Conservation (phyloP, 2,113 vertebrate genomes). For the Odontesthes bonariensis region DNA sequence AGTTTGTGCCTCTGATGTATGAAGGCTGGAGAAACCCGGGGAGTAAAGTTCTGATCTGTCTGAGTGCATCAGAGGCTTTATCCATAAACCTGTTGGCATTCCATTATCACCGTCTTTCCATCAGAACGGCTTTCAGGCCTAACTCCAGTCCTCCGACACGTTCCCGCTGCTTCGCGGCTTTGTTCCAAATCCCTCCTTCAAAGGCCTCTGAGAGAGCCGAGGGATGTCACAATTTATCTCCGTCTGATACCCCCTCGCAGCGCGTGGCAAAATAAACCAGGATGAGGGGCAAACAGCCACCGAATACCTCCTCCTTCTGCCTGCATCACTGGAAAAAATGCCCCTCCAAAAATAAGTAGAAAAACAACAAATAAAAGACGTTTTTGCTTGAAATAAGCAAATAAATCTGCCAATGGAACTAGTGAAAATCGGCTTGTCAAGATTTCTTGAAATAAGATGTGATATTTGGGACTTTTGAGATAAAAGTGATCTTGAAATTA, state of each 20-base stretch:
- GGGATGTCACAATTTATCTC: constrained; percentile 69
- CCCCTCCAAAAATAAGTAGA: too few species aligned
- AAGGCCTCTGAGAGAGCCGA: constrained; percentile 37
- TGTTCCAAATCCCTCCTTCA: constrained; percentile 61
- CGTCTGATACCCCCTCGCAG: constrained; percentile 40
- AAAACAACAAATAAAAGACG: too few species aligned
- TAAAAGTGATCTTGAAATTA: too few species aligned
- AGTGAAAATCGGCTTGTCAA: too few species aligned
- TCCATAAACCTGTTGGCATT: constrained; percentile 44
- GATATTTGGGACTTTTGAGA: too few species aligned
- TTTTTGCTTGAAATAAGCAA: too few species aligned
- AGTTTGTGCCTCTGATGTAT: not conserved
- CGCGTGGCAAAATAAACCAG: constrained; percentile 35
- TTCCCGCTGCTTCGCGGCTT: constrained; percentile 45
- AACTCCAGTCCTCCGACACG: constrained; percentile 53
- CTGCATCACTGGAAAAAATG: too few species aligned
- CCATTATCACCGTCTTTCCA: constrained; percentile 42
- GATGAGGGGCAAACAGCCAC: constrained; percentile 38
- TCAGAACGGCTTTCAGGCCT: constrained; percentile 38
- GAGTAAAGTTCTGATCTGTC: constrained; percentile 24
- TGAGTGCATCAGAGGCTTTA: constrained; percentile 52
- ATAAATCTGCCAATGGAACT: too few species aligned
- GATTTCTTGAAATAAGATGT: too few species aligned
- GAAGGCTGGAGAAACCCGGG: not conserved
- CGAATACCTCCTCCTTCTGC: constrained; percentile 18